Evolutionary conservation across 2,797 vertebrate species (phyloP).

Genomic region (Tauraco hartlaubi): DNA sequence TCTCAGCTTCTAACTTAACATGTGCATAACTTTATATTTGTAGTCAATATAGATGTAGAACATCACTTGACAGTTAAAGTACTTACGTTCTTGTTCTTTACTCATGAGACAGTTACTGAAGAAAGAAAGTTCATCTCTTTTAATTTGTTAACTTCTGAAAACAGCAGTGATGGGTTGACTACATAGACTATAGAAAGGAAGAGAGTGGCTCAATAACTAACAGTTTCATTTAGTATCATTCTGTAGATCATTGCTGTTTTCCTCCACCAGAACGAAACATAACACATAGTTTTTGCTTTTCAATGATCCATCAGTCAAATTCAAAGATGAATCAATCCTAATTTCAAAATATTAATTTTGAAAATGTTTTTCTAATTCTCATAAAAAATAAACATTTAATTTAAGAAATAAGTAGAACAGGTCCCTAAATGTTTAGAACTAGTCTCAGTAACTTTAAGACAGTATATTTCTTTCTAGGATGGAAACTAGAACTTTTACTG

Average conservation of each 20-base stretch:
- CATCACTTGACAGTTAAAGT: not conserved
- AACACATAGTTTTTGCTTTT: not conserved
- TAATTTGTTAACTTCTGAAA: not conserved
- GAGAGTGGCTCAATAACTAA: not conserved
- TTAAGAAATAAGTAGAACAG: not conserved
- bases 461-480: not conserved
- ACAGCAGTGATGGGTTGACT: not conserved
- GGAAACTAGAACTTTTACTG: not conserved
- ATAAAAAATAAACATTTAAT: not conserved
- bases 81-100: not conserved
- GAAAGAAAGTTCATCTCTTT: not conserved
- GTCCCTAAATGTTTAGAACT: not conserved
- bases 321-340: not conserved
- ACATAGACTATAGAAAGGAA: not conserved
- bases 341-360: not conserved
- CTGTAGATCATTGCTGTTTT: not conserved
- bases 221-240: not conserved
- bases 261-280: not conserved
- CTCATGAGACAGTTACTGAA: not conserved
- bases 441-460: not conserved
- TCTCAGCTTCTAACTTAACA: constrained; percentile 14
- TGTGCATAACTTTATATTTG: constrained; percentile 15
- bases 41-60: not conserved
- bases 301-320: not conserved
- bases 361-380: not conserved